Base-by-base conservation (phyloP, 2,888 invertebrate genomes). In the Theretra japonica region DNA sequence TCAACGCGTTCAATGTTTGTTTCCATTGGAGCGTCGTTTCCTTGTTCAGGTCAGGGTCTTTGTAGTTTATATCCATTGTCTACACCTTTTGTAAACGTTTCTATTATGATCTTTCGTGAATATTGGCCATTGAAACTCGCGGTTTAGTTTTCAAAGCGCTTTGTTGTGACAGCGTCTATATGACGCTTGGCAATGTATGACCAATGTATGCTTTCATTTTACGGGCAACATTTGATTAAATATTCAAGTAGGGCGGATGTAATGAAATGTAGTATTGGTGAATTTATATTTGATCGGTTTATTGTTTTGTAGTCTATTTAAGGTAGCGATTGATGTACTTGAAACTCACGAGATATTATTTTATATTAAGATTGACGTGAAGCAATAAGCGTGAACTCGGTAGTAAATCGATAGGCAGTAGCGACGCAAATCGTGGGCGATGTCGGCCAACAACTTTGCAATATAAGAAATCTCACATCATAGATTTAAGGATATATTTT, bases 1-100 rank as follows among this genome's bases (percentile, higher is more conserved):
- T 83, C 77, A 87, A 79, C 78, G 79, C 75, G 73, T 79, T 81
- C 77, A 84, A 75, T 82, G 82, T 83, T 77, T 78, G 75, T 69
- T 79, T 77, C 75, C 85, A 83, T 74, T 80, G 80, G 77, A 79
- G 76, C 78, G 80, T 75, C 73, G 82, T 79, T 74, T 81, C 77
- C 76, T 80, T 77, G 75, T 83, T 81, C 75, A 74, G 75, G 72
- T 75, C 73, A 75, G 72, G 77, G 77, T 76, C 74, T 77, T 75
- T 76, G 75, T 75, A 77, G 73, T 76, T 75, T 72, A 72, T 73
- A 65, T 80, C 82, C 82, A 85, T 85, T 83, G 78, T 81, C 58
- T 74, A 50, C 19, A 33, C 33, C 30, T 19, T 28, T 75, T 74
- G 70, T n/a, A 73, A 73, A 41, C 70, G 70, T 72, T 62, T 30